Evolutionary conservation across 2,113 vertebrate genomes (phyloP), one percentile per base, ranked within the genome.

Genomic region (Passer domesticus): DNA sequence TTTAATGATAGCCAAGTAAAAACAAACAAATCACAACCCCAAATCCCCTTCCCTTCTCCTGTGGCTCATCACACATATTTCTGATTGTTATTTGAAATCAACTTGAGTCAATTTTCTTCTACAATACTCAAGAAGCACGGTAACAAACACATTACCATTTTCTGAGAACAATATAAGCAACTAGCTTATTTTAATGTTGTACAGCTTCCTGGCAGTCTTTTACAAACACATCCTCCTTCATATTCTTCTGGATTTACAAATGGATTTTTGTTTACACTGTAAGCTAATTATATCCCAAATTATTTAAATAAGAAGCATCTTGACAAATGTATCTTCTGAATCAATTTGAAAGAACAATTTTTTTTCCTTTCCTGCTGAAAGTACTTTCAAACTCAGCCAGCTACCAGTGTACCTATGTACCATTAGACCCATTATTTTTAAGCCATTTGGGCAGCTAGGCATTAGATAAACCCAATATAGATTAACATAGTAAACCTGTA

Each of bases 391-490:
- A 82, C 66, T 86, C 59, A 77, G 70, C 39, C 78, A 89, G 87
- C 82, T 66, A 73, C 35, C 70, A 50, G 84, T 30, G 59, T 1
- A 2, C 12, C 4, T 24, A 67, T 55, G 84, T 90, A 82, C 93
- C 66, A 93, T 90, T 81, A 96, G 58, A 89, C 13, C 62, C 69
- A 95, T 92, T 92, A 95, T 90, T 92, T 87, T 94, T 90, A 97
- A 95, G 95, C 78, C 4, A 0, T 90, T 95, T 79, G 89, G 87
- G 73, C 77, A 95, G 87, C 64, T 24, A 87, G 49, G 74, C 88
- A 47, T 78, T 78, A 95, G 90, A 74, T 56, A 94, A 96, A 90
- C 62, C 55, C 86, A 86, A 14, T 44, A 46, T 53, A 92, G 92
- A 96, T 96, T 96, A 95, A 94, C 72, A 58, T 5, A 43, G 92